Conservation (phyloP, 2,797 vertebrate species). For the Microctenopoma lineatum region DNA sequence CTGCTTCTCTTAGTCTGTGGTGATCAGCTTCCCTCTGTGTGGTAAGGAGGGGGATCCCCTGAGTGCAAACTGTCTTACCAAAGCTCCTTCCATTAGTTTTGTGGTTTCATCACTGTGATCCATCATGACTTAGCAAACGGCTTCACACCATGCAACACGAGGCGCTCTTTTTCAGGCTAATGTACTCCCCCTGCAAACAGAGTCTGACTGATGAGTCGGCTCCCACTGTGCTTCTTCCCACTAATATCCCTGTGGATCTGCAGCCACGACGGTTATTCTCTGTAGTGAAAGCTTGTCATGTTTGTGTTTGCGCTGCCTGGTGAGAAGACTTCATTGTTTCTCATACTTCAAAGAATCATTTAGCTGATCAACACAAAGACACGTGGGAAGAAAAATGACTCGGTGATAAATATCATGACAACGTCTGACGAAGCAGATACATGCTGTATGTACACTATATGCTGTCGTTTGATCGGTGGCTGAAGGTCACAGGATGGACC, state of each 20-base stretch:
- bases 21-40: slow-evolving; percentile 20
- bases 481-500: too few species aligned
- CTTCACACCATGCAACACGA: slow-evolving; percentile 28
- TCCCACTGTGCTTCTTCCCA: slow-evolving; percentile 10
- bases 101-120: slow-evolving; percentile 43
- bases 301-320: background rate
- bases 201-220: slow-evolving; percentile 47
- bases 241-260: slow-evolving; percentile 21
- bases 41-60: background rate
- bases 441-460: too few species aligned
- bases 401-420: background rate
- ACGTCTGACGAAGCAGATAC: background rate
- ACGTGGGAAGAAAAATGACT: background rate
- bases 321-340: background rate
- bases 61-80: slow-evolving; percentile 47
- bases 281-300: slow-evolving; percentile 12
- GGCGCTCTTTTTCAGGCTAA: slow-evolving; percentile 19
- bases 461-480: too few species aligned
- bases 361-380: background rate
- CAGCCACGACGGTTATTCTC: slow-evolving; percentile 43
- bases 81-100: slow-evolving; percentile 36
- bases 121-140: slow-evolving; percentile 34
- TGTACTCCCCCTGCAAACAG: slow-evolving; percentile 19
- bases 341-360: background rate
- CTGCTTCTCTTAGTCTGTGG: slow-evolving; percentile 7